phyloP scores from a whole-genome alignment of 2,888 invertebrate genomes.

The Ormyrus nitidulus region DNA sequence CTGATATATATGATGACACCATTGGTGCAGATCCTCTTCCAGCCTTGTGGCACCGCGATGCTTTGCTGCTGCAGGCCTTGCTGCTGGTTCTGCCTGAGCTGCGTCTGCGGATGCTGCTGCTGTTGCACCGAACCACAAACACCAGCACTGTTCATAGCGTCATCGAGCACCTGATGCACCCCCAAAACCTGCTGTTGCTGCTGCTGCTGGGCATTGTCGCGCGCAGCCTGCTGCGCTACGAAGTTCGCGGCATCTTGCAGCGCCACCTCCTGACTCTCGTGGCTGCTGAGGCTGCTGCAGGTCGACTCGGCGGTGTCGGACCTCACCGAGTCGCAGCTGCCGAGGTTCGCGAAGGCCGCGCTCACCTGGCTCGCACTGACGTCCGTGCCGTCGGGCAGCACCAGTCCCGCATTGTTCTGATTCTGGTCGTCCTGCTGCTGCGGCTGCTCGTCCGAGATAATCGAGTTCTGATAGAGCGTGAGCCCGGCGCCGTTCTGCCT shows the following conservation, averaged over 20 bases:
- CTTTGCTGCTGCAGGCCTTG: constrained; percentile 63
- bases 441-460: constrained; percentile 48
- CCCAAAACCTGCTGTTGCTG: constrained; percentile 57
- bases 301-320: constrained; percentile 79
- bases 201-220: constrained; percentile 55
- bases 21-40: constrained; percentile 85
- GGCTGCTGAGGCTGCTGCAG: constrained; percentile 77
- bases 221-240: constrained; percentile 71
- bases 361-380: constrained; percentile 52
- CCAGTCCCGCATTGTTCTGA: constrained; percentile 59
- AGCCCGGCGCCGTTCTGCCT: constrained; percentile 51
- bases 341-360: constrained; percentile 56
- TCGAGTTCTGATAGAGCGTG: constrained; percentile 51
- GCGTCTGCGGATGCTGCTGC: constrained; percentile 57
- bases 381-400: constrained; percentile 51
- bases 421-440: constrained; percentile 52
- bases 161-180: constrained; percentile 54
- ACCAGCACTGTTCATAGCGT: constrained; percentile 49
- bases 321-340: constrained; percentile 78
- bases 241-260: constrained; percentile 73
- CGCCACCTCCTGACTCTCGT: constrained; percentile 68
- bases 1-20: constrained; percentile 87
- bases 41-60: constrained; percentile 84
- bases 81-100: constrained; percentile 59
- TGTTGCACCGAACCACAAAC: constrained; percentile 64